Evolutionary conservation across 2,797 vertebrate genomes (phyloP).

Genomic region (Cossypha polioptera): DNA sequence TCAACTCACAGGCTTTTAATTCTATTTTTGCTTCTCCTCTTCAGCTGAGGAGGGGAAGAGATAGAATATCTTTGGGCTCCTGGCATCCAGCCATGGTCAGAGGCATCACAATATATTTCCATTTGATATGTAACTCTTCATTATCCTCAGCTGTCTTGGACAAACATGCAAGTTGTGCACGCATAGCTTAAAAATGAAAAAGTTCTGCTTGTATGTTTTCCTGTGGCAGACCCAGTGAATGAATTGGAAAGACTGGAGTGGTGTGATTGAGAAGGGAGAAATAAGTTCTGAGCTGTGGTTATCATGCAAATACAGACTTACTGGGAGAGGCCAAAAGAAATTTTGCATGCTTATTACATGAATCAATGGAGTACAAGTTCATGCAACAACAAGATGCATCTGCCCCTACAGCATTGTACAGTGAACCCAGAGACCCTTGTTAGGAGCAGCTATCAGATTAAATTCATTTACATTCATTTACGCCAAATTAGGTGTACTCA

Average conservation of each 20-base stretch:
- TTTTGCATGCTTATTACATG: neutral
- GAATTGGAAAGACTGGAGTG: neutral
- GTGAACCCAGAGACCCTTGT: neutral
- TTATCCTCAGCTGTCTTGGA: neutral
- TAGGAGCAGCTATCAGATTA: neutral
- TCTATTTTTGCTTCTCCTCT: neutral
- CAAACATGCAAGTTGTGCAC: neutral
- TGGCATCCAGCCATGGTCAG: neutral
- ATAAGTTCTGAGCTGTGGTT: neutral
- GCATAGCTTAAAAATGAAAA: neutral
- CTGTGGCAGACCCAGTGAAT: neutral
- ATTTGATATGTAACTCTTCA: neutral
- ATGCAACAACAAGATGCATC: fast-evolving
- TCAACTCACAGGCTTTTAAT: neutral
- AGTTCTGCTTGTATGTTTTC: neutral
- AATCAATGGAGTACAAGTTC: neutral
- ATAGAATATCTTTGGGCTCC: neutral
- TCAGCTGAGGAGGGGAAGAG: neutral
- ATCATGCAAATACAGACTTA: neutral
- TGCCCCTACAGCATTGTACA: neutral
- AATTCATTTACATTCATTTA: neutral
- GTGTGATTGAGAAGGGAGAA: neutral
- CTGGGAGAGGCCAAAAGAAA: neutral
- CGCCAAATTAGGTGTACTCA: neutral
- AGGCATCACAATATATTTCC: neutral